Evolutionary conservation across 2,888 invertebrate genomes (phyloP), one percentile per base, ranked within the genome.

Genomic region (Eledone cirrhosa): DNA sequence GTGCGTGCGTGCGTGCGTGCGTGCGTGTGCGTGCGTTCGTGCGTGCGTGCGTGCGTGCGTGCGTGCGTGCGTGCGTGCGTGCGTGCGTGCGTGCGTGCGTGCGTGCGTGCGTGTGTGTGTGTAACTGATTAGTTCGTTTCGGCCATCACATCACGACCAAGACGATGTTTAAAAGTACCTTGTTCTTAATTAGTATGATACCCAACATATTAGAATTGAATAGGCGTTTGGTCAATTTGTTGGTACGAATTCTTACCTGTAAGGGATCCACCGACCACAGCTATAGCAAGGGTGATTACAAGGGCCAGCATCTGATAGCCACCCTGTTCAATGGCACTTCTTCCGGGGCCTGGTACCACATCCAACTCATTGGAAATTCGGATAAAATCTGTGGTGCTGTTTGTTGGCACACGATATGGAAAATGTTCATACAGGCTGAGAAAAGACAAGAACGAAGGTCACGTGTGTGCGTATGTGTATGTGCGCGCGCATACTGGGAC

Each of bases 351-450:
- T 67, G 77, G 84, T 75, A 27, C 84, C 75, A 77, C 79, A 78
- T 82, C 83, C 81, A 79, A 78, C 78, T 67, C 77, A 77, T 48
- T 29, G 53, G 83, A 14, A 24, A 82, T 78, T 31, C 63, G 48
- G n/a, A 76, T 48, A 22, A 48, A 83, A 22, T 86, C 85, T 27
- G 89, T 86, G 16, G 86, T 86, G 81, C 90, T 89, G 29, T 84
- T 86, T 22, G 91, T 79, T 2, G 93, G 93, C 5, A 92, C 91
- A 90, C 93, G 91, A 22, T 93, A 94, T 31, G 94, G 93, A 86
- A 93, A 94, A 81, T 90, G 87, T 76, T 87, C 83, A 85, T 91
- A 92, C 81, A 92, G 82, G 75, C 92, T 92, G 86, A 19, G 82
- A 80, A 63, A 1, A 22, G 19, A 48, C 3, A 4, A 33, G n/a